Evolutionary conservation across 1,140 invertebrate species (phyloP), one percentile per base, ranked within the genome.

Genomic region (Heliothis virescens): DNA sequence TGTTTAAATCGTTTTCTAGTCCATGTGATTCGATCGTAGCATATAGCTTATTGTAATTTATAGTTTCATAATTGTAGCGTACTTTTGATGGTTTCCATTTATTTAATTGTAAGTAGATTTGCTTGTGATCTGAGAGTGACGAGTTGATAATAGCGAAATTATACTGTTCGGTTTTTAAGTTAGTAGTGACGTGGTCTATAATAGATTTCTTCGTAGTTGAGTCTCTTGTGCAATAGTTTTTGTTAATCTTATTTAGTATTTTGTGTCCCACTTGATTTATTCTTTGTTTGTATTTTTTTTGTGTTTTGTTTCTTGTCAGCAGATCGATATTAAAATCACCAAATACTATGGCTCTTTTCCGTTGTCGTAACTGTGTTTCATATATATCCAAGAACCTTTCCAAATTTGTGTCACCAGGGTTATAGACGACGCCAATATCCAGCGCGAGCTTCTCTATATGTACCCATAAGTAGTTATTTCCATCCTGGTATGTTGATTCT

Each of bases 401-500:
- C 0, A 79, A 11, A 53, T 84, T 81, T 34, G 2, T 34, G 29
- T 34, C 29, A 2, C 29, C 29, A 34, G 29, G 29, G 4, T 34
- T 1, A 34, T 87, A 87, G 18, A 84, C 81, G 7, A 26, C 78
- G 50, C 84, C 82, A 71, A 87, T 76, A 78, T 87, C 73, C 7
- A 87, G 7, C 1, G 79, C 71, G 16, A 82, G 65, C 75, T 84
- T 87, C 4, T 87, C 11, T 26, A 86, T 21, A 71, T 78, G 16
- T 60, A 87, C 83, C 86, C 84, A 87, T 69, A 87, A 16, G 34
- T 82, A 86, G 53, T 86, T 76, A 21, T 84, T 86, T 11, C 77
- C 84, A 71, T 82, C 67, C 5, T 62, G 59, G 29, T 62, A 62
- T 29, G 11, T 62, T 12, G 59, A 29, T 62, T 62, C 7, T 29